Evolutionary conservation across 1,140 invertebrate genomes (phyloP).

Genomic region (Phthorimaea operculella): DNA sequence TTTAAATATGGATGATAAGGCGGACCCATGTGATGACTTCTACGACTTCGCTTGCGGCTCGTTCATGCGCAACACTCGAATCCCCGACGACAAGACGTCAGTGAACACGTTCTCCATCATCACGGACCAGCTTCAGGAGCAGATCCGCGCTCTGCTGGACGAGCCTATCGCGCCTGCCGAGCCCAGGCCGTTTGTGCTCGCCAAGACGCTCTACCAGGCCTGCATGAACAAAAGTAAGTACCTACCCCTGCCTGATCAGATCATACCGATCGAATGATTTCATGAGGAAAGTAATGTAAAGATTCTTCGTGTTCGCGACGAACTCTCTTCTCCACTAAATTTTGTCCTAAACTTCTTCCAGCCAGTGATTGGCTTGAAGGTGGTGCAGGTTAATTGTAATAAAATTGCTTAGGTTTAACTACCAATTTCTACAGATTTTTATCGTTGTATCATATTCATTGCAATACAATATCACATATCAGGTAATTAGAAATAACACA

Average conservation of each 20-base stretch:
- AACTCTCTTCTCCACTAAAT: too few relatives aligned
- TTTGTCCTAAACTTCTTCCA: too few relatives aligned
- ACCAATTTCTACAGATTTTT: too few relatives aligned
- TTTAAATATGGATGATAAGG: conserved; percentile 76
- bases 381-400: too few relatives aligned
- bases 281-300: too few relatives aligned
- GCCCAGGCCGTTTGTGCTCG: conserved; percentile 77
- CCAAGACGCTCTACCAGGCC: conserved; percentile 82
- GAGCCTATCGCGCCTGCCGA: conserved; percentile 73
- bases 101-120: conserved; percentile 85
- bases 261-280: background rate
- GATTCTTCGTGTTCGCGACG: too few relatives aligned
- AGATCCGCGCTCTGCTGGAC: conserved; percentile 80
- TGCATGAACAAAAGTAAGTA: conserved; percentile 89
- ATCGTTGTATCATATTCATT: too few relatives aligned
- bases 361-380: too few relatives aligned
- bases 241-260: conserved; percentile 10
- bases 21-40: conserved; percentile 92
- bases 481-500: too few relatives aligned
- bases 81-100: conserved; percentile 83
- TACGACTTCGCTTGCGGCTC: conserved; percentile 86
- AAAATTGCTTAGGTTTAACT: too few relatives aligned
- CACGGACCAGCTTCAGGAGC: conserved; percentile 82
- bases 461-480: too few relatives aligned
- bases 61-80: conserved; percentile 77